Evolutionary conservation across 2,888 invertebrate species (phyloP), one percentile per base, ranked within the genome.

Genomic region (Diloba caeruleocephala): DNA sequence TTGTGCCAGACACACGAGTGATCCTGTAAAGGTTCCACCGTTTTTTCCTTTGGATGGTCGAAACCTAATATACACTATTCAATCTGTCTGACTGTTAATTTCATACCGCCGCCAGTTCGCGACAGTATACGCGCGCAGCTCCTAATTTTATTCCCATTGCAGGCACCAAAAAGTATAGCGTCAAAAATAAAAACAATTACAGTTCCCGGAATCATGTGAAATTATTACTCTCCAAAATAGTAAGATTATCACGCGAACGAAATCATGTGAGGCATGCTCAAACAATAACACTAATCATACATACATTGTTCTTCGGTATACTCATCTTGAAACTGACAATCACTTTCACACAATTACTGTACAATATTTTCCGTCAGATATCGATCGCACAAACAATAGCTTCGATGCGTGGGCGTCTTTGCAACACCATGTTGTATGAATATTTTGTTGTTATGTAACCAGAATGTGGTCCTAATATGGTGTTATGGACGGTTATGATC

Each of bases 351-450:
- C 54, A 52, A 49, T 51, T 58, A 56, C 39, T 50, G 43, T 48
- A 48, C 48, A 46, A 50, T 51, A 71, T 62, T 55, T 71, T 62
- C 58, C 44, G 54, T 53, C 42, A 61, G 74, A 72, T 72, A 74
- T 64, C 23, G 61, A 72, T 72, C 72, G 44, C 42, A 57, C 38
- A 48, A 74, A 71, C 74, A 71, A 71, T 72, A 56, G 54, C 28
- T 14, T 32, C 32, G 39, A 67, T 58, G 71, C 55, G 74, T 74
- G 51, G 74, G 71, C 64, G 67, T 45, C 38, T 45, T 68, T 62
- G 71, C 74, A 70, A 73, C 61, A 72, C 53, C 37, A 32, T 48
- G 41, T 38, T 56, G 54, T 68, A 33, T 38, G 32, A 54, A 63
- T 72, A 68, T 56, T 71, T 68, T 10, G 44, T 32, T 54, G 42